Conservation (phyloP, 2,888 invertebrate genomes). For the Sericinus montela region DNA sequence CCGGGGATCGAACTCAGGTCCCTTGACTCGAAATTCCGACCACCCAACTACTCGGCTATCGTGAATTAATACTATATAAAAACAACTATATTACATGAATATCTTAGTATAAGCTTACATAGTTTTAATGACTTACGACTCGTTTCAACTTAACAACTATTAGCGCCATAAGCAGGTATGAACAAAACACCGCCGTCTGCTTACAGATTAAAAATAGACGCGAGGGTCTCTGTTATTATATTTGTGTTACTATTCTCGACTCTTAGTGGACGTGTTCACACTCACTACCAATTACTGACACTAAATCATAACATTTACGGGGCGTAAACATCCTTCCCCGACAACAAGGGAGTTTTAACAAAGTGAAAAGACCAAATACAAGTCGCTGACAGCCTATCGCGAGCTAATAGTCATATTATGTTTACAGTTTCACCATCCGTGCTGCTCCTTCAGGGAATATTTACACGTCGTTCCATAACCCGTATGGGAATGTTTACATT, state of each 20-base stretch:
- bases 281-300: conserved; percentile 73
- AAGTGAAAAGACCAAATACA: conserved; percentile 60
- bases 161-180: conserved; percentile 12
- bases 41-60: too few species aligned
- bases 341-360: conserved; percentile 45
- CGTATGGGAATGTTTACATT: conserved; percentile 72
- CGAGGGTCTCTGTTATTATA: conserved; percentile 67
- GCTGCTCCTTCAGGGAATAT: conserved; percentile 42
- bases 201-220: conserved; percentile 56
- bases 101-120: too few species aligned
- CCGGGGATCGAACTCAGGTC: too few species aligned
- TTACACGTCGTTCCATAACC: conserved; percentile 46
- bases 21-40: too few species aligned
- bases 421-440: conserved; percentile 53
- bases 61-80: too few species aligned
- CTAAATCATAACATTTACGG: conserved; percentile 73
- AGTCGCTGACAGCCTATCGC: conserved; percentile 67
- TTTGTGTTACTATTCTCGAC: conserved; percentile 65
- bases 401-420: conserved; percentile 71
- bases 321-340: conserved; percentile 70
- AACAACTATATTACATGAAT: too few species aligned
- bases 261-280: conserved; percentile 72
- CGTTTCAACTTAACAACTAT: not conserved
- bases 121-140: too few species aligned
- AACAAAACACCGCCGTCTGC: conserved; percentile 22